phyloP scores from a whole-genome alignment of 2,797 vertebrate genomes.

The Sebastes hubbsi region DNA sequence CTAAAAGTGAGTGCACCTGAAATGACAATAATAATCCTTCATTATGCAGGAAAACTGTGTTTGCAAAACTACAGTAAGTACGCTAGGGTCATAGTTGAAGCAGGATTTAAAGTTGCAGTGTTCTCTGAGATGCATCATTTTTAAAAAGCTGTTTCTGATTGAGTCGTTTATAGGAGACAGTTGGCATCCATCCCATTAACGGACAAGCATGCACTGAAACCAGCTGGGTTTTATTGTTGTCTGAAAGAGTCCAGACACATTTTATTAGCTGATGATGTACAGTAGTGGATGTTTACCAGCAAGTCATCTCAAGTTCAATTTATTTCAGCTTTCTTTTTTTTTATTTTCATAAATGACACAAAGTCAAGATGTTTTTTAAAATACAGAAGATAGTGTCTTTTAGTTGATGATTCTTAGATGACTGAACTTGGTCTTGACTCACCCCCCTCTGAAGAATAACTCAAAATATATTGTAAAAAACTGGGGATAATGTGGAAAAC shows the following conservation, averaged over 20 bases:
- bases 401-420: background rate
- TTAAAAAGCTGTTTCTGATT: background rate
- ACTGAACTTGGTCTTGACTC: no score
- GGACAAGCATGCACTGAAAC: background rate
- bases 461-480: no score
- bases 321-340: background rate
- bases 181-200: background rate
- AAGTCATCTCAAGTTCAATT: background rate
- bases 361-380: background rate
- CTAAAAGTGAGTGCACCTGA: no score
- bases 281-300: background rate
- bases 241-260: background rate
- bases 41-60: background rate
- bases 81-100: background rate
- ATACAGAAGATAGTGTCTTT: background rate
- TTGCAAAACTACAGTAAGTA: background rate
- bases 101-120: no score
- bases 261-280: background rate
- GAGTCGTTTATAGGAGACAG: background rate
- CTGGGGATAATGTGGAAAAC: no score
- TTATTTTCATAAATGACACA: background rate
- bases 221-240: constrained; percentile 13
- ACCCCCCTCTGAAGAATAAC: no score
- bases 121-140: background rate
- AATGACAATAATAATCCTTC: background rate